Evolutionary conservation across 2,113 vertebrate genomes (phyloP), one percentile per base, ranked within the genome.

Genomic region (Lycaon pictus): DNA sequence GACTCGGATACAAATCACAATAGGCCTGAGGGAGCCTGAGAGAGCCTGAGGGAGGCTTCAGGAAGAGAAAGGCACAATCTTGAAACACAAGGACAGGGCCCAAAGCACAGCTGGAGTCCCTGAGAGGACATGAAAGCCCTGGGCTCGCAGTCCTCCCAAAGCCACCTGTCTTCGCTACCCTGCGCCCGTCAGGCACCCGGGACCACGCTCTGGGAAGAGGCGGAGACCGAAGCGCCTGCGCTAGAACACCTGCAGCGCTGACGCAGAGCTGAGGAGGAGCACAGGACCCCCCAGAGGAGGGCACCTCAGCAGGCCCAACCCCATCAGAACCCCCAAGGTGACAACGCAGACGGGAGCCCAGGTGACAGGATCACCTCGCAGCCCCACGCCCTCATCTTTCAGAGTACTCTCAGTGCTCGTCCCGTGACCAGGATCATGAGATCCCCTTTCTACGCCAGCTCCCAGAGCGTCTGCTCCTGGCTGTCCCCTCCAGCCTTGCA

Each of bases 301-400:
- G 22, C 0, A 5, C 17, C 55, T 79, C 37, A 11, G 37, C 1
- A 3, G 29, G 23, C 32, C 48, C 43, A 25, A 43, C 58, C 53
- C 22, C 8, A 2, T 6, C 8, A 0, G 0, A 11, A 35, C 11
- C 32, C 60, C 60, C 20, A 9, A 43, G 43, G 13, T 51, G 0
- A 9, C 25, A 1, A 77, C 1, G 0, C 7, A 29, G 43, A 17
- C 13, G 3, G 43, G 43, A 9, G 7, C 3, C 3, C 13, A 29
- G 23, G 12, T 9, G 23, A 1, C 1, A 3, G 23, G 72, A 48
- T 48, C 37, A 25, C 7, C 0, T 0, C 1, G 48, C 16, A 2
- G 27, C 11, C 51, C 16, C 0, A 9, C 29, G 17, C 4, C 76
- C 48, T 6, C 27, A 7, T 11, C 76, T 55, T 19, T 10, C 27